Evolutionary conservation across 2,797 vertebrate genomes (phyloP), one percentile per base, ranked within the genome.

Genomic region (Carcharodon carcharias): DNA sequence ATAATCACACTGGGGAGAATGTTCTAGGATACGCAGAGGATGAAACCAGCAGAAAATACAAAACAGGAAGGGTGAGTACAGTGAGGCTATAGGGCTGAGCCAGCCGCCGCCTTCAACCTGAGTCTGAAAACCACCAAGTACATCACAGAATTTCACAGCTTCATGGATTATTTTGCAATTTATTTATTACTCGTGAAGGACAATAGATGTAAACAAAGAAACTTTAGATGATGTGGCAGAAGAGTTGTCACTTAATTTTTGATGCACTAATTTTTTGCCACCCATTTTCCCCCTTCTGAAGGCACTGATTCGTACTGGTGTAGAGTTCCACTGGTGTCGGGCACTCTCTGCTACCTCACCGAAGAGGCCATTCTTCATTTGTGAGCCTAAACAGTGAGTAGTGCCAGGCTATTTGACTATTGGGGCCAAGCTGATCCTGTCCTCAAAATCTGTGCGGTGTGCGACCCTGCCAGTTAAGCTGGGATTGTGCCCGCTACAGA

Each of bases 41-140:
- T 63, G 96, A 96, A 11, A 0, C 96, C 0, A 93, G n/a, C n/a
- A 21, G 89, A 96, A 97, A 97, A 93, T 96, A 96, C 96, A 97
- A 96, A 96, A 56, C 97, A 0, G 96, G 97, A 96, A 96, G 97
- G 97, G 97, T 97, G 82, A 96, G 97, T 96, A 3, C 1, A 67
- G 91, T 11, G 91, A 93, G 91, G 91, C n/a, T 67, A 1, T 50
- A 93, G 91, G 65, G n/a, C 8, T 93, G 88, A 58, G 11, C 35
- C n/a, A 93, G 63, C 56, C 61, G 28, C 88, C 11, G 12, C 16
- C 56, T 58, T 89, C 56, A 91, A 85, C 14, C 50, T 58, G 28
- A 61, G 14, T 11, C 26, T 58, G 85, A 54, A 58, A 18, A 26
- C 67, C 61, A 65, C 61, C 91, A 67, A 63, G 16, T 58, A 89